A percentile compares a stretch with the other conserved stretches of the same genome.
Evolutionary conservation across 2,113 vertebrate species (phyloP).

Genomic region (Pseudorectes ferrugineus): DNA sequence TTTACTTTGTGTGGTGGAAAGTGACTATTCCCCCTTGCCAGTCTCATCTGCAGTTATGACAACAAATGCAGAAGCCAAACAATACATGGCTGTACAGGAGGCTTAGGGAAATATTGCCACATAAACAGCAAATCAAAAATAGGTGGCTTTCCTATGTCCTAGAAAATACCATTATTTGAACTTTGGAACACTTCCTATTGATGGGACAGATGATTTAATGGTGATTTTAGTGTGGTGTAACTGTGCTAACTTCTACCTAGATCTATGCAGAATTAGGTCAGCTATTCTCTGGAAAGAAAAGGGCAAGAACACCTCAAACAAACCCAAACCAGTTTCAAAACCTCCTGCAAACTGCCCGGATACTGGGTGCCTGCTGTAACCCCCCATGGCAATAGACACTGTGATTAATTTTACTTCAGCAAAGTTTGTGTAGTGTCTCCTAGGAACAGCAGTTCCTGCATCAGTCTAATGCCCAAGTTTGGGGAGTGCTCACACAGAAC

Average conservation of each 20-base stretch:
- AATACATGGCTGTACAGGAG: rapidly evolving
- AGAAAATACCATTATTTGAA: background rate
- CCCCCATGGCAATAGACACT: rapidly evolving
- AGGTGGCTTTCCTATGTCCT: background rate
- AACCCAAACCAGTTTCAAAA: background rate
- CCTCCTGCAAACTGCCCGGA: background rate
- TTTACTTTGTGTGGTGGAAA: background rate
- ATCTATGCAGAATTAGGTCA: background rate
- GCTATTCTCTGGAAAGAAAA: background rate
- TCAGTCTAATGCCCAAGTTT: background rate
- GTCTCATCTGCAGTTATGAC: rapidly evolving
- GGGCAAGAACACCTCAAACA: background rate
- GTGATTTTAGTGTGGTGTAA: background rate
- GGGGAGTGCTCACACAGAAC: background rate
- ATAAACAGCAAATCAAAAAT: background rate
- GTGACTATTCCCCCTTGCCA: background rate
- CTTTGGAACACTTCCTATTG: background rate
- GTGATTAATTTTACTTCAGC: background rate
- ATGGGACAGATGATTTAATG: background rate
- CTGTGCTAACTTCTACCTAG: background rate
- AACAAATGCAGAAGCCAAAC: background rate
- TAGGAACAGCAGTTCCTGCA: background rate
- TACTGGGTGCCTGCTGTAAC: background rate
- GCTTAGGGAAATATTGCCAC: background rate
- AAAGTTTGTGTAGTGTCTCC: background rate